phyloP scores from a whole-genome alignment of 2,888 invertebrate species.

The Blomia tropicalis region DNA sequence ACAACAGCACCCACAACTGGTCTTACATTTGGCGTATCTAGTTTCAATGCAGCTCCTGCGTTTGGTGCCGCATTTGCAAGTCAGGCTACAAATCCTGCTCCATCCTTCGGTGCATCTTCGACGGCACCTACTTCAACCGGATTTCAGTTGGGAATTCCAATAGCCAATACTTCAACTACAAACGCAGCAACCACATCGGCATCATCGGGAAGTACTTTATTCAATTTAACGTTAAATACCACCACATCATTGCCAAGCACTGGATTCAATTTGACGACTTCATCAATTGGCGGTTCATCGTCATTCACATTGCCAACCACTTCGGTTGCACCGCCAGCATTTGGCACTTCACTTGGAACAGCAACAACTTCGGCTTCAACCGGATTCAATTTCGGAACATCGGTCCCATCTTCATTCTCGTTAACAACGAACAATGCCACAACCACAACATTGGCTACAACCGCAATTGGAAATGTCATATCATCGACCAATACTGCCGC shows the following conservation, averaged over 20 bases:
- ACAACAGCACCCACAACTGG: neutral
- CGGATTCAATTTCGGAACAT: conserved; percentile 5
- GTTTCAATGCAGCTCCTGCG: conserved; percentile 9
- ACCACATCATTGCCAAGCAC: neutral
- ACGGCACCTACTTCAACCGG: conserved; percentile 18
- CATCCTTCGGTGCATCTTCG: neutral
- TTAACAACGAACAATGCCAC: conserved; percentile 22
- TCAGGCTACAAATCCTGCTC: neutral
- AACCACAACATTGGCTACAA: conserved; percentile 8
- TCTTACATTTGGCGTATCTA: neutral
- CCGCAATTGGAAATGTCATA: neutral
- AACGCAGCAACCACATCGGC: neutral
- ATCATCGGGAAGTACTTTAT: conserved; percentile 19
- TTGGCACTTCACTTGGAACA: conserved; percentile 24
- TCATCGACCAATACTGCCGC: too few relatives aligned
- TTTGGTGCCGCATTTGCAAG: conserved; percentile 10
- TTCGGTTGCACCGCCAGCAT: neutral
- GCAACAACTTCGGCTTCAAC: conserved; percentile 17
- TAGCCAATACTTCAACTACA: neutral
- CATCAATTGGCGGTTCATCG: conserved; percentile 24
- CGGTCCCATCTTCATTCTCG: conserved; percentile 9
- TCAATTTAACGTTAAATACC: neutral
- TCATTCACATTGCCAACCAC: neutral
- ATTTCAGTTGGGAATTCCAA: conserved; percentile 17
- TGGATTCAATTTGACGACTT: neutral